Conservation (phyloP, 1,140 invertebrate species). For the Anastrepha ludens region DNA sequence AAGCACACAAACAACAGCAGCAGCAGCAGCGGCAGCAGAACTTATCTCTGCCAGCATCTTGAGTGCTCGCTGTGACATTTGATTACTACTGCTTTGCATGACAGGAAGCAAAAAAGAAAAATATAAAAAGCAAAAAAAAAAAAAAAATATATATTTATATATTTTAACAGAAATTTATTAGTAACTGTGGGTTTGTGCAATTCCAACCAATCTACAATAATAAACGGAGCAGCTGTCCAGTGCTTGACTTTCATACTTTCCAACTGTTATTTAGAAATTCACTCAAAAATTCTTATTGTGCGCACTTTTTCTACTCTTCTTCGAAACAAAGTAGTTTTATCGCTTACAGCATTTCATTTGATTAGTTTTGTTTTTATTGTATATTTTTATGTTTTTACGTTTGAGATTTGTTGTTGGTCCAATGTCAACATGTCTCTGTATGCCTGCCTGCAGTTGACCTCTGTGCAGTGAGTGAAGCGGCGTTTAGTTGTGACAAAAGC, state of each 20-base stretch:
- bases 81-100: neutral
- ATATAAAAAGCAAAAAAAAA: neutral
- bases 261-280: neutral
- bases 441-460: neutral
- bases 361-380: conserved; percentile 13
- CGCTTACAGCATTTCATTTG: neutral
- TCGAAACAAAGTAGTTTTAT: neutral
- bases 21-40: neutral
- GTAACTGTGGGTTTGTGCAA: neutral
- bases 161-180: neutral
- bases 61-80: conserved; percentile 16
- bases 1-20: neutral
- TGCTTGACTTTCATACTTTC: neutral
- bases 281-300: conserved; percentile 22
- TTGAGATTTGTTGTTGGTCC: neutral
- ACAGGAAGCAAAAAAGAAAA: neutral
- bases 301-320: neutral
- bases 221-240: conserved; percentile 11
- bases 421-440: neutral
- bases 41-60: neutral
- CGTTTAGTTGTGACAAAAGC: neutral
- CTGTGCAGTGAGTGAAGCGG: neutral
- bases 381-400: neutral
- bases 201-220: neutral
- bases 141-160: neutral